phyloP scores from a whole-genome alignment of 2,888 invertebrate genomes.

The Epirrita christyi region DNA sequence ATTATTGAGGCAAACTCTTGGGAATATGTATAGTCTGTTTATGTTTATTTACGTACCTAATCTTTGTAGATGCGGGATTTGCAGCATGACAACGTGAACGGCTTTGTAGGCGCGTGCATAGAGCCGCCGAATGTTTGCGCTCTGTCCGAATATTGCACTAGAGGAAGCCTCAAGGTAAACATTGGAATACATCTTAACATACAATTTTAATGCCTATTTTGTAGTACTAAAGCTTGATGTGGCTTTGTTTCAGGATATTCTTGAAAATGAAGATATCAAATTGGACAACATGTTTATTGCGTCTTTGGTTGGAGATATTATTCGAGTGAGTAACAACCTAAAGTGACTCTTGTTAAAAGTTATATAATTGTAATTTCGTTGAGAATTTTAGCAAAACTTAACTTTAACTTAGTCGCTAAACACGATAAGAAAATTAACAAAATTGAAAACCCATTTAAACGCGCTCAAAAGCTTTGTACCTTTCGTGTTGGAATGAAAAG shows the following conservation, averaged over 20 bases:
- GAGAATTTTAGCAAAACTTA: conserved; percentile 2
- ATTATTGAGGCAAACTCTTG: conserved; percentile 22
- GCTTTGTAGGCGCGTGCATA: conserved; percentile 96
- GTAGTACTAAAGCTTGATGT: conserved; percentile 3
- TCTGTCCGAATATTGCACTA: conserved; percentile 94
- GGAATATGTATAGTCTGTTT: conserved; percentile 5
- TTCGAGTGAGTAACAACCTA: conserved; percentile 96
- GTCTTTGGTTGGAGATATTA: conserved; percentile 96
- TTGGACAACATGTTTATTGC: conserved; percentile 98
- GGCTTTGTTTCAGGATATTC: conserved; percentile 88
- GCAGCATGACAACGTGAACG: conserved; percentile 95
- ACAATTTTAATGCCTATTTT: neutral
- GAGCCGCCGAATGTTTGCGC: conserved; percentile 96
- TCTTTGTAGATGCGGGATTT: conserved; percentile 92
- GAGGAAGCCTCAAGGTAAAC: conserved; percentile 94
- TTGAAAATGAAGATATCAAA: conserved; percentile 97
- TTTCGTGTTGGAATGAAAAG: conserved; percentile 18
- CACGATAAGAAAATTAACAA: neutral
- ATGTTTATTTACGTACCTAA: conserved; percentile 10
- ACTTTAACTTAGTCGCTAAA: neutral
- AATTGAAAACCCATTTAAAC: conserved; percentile 17
- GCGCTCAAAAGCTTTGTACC: conserved; percentile 12
- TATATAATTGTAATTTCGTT: no score
- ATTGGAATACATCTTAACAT: conserved; percentile 19
- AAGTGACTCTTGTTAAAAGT: no score